Base-by-base conservation (phyloP, 2,113 vertebrate genomes). In the Nicator chloris region DNA sequence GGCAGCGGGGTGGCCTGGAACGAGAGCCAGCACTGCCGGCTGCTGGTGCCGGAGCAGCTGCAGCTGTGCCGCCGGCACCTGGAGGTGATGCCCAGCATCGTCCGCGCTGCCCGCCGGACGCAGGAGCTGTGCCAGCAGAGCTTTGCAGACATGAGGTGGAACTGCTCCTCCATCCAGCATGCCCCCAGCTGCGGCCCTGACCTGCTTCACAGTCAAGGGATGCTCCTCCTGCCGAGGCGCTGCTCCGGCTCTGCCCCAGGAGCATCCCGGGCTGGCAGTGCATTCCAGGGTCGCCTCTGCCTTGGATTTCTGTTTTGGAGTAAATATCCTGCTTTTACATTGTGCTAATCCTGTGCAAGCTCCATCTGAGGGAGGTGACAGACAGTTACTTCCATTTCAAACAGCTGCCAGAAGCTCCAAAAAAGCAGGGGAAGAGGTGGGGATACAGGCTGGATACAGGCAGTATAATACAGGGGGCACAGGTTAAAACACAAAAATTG, bases 131-230 rank as follows among this genome's bases (percentile, higher is more conserved):
- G 98, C 93, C 97, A 97, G 90, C 88, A 81, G 42, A 85, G 97
- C 35, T 98, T 98, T 2, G 53, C 94, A 0, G 97, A 97, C 89
- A 98, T 98, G 98, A 90, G 98, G 21, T 98, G 98, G 98, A 98
- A 98, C 95, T 98, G 98, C 84, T 98, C 98, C 26, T 98, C 98
- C 47, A 49, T 98, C 66, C 96, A 76, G 18, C 77, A 65, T 0
- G 98, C 98, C 11, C 98, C 98, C 47, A 82, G 91, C 65, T 98
- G 98, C 28, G 93, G 94, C 7, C 98, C 98, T 4, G 98, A 98
- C 37, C 96, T 98, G 75, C 88, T 95, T 95, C 39, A 98, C 95
- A 95, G 98, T 71, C 76, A 94, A 97, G 75, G 64, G 56, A 39
- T 27, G 50, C 31, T 72, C 26, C 22, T 1, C 1, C 50, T 3